Conservation (phyloP, 1,140 invertebrate species). For the Carposina sasakii region DNA sequence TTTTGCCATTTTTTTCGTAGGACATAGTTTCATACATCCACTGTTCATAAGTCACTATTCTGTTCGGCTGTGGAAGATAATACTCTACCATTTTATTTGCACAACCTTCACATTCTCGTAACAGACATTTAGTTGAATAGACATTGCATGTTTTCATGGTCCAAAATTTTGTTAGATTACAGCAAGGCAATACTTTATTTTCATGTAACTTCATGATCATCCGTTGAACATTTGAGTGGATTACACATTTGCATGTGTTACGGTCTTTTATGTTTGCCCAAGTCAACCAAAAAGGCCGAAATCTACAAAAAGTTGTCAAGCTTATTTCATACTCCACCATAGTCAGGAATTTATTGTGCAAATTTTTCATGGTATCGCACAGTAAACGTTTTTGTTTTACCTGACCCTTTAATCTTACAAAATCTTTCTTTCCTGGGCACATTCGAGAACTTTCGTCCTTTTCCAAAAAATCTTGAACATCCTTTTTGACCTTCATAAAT, state of each 20-base stretch:
- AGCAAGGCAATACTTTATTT: slow-evolving; percentile 11
- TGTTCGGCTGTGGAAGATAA: slow-evolving; percentile 10
- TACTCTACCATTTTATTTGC: slow-evolving; percentile 11
- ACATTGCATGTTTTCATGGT: slow-evolving; percentile 13
- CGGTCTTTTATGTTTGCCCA: slow-evolving; percentile 13
- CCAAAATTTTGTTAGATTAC: slow-evolving; percentile 13
- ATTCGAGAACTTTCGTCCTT: slow-evolving; percentile 10
- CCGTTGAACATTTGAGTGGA: slow-evolving; percentile 9
- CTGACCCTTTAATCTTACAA: slow-evolving; percentile 7
- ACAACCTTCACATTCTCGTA: slow-evolving; percentile 14
- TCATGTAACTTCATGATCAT: slow-evolving; percentile 19
- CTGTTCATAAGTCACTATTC: slow-evolving; percentile 13
- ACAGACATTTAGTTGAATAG: slow-evolving; percentile 17
- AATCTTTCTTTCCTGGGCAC: slow-evolving; percentile 17
- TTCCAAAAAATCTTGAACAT: slow-evolving; percentile 15
- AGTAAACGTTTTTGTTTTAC: slow-evolving; percentile 19
- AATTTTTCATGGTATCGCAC: slow-evolving; percentile 15
- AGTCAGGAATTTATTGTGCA: slow-evolving; percentile 14
- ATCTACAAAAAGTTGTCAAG: slow-evolving; percentile 1
- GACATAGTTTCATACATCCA: slow-evolving; percentile 18
- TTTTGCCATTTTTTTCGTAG: slow-evolving; percentile 18
- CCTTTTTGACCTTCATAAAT: not conserved
- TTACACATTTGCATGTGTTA: slow-evolving; percentile 1
- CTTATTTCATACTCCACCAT: slow-evolving; percentile 8
- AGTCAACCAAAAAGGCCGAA: slow-evolving; percentile 7